Percentiles rank a stretch among this genome's conserved stretches.
Evolutionary conservation across 2,113 vertebrate genomes (phyloP).

Genomic region (Cheirogaleus medius): DNA sequence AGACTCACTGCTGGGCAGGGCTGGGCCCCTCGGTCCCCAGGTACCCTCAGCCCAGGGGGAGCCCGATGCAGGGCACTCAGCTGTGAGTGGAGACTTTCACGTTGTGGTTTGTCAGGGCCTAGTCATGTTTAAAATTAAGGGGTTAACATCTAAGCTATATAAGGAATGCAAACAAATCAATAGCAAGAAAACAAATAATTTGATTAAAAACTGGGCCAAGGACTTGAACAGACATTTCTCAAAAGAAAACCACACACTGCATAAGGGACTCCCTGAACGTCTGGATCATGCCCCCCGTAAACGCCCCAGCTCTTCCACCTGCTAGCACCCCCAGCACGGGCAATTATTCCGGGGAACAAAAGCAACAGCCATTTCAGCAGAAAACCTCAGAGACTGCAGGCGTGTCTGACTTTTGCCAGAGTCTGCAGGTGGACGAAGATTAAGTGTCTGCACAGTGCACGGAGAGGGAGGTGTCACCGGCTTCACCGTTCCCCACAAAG

Average conservation of each 20-base stretch:
- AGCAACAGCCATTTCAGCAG: background rate
- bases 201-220: background rate
- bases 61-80: accelerated
- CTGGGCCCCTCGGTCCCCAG: accelerated
- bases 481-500: background rate
- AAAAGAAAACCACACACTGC: accelerated
- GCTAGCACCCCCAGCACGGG: accelerated
- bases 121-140: background rate
- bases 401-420: background rate
- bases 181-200: background rate
- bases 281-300: accelerated
- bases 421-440: background rate
- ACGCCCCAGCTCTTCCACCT: accelerated
- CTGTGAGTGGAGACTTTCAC: background rate
- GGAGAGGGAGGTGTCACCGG: background rate
- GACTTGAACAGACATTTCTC: background rate
- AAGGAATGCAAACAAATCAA: background rate
- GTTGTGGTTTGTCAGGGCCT: background rate
- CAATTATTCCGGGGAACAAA: background rate
- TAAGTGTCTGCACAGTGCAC: background rate
- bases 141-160: background rate
- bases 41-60: background rate
- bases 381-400: background rate
- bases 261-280: accelerated
- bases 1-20: accelerated